Evolutionary conservation across 2,888 invertebrate genomes (phyloP), one percentile per base, ranked within the genome.

Genomic region (Orgyia antiqua): DNA sequence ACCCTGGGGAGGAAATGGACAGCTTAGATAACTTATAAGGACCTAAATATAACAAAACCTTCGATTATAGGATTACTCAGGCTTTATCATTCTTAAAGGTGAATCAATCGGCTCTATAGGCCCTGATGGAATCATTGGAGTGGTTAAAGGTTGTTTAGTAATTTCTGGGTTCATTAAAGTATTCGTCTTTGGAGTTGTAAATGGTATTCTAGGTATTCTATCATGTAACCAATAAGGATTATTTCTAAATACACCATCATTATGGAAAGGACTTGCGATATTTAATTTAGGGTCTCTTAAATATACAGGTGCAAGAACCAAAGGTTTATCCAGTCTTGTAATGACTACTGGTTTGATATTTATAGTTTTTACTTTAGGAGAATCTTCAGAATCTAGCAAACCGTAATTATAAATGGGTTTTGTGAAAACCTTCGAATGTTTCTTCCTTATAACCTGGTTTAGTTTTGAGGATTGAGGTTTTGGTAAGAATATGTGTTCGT

Each of bases 241-340:
- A 6, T 31, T 33, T 29, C 58, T 45, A 7, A 60, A 42, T 0
- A 59, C 29, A 1, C 46, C 51, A 45, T 59, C 57, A 9, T 64
- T 60, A 0, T 45, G 36, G 25, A 33, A 17, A 6, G 28, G 32
- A 6, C 7, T 20, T 3, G 33, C 28, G 2, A 24, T 6, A 2
- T 15, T 10, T 4, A 19, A 10, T 3, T 20, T 28, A 11, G 13
- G 10, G 3, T 23, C 12, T 23, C 31, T 49, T 31, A 2, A 48
- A 42, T 78, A 82, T 0, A 79, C 76, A 0, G 82, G 82, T 1
- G 59, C 24, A 1, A 79, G 12, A 0, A 76, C 51, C 8, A 71
- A 31, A 0, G 70, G 65, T 6, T 46, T 65, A 8, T 46, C 51
- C 2, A 29, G 13, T 0, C 24, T 35, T 0, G 39, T 29, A 1